Evolutionary conservation across 2,113 vertebrate species (phyloP), one percentile per base, ranked within the genome.

Genomic region (Thalassarche chlororhynchos): DNA sequence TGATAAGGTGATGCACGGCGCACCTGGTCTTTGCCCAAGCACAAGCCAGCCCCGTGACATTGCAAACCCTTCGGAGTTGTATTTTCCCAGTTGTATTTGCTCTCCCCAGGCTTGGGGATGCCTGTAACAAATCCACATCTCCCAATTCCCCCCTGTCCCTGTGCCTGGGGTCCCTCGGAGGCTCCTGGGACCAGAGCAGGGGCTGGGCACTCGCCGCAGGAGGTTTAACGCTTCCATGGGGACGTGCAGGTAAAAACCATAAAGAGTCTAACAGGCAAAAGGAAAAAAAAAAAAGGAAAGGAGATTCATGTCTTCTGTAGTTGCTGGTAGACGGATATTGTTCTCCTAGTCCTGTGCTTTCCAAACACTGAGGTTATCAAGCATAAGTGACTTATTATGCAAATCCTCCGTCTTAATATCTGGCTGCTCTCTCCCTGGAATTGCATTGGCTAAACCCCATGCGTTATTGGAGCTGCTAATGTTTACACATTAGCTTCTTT

Each of bases 371-470:
- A 84, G 96, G 96, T 97, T 97, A 97, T 96, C 89, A 70, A 84
- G 90, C 92, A 57, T 96, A 97, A 97, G 91, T 97, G 96, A 96
- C 96, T 95, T 97, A 97, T 96, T 98, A 97, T 96, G 97, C 94
- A 96, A 97, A 98, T 97, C 96, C 91, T 95, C 86, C 0, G 32
- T 87, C 97, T 97, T 96, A 96, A 93, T 96, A 89, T 96, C 93
- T 96, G 94, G 81, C 96, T 97, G 70, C 62, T 96, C 82, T 95
- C 96, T 96, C 96, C 79, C 87, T 89, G 96, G 97, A 83, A 96
- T 96, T 94, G 94, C 93, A 87, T 85, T 97, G 97, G 96, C 96
- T 91, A 83, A 95, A 84, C 92, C 94, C 96, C 81, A n/a, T 52
- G 79, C 20, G 17, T 94, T 97, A 42, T 38, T 95, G 95, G 95